These are phyloP conservation scores for Agrenia bidenticulata DNA, from an alignment of 2,888 invertebrate genomes.

Conservation along the genomic window DNA sequence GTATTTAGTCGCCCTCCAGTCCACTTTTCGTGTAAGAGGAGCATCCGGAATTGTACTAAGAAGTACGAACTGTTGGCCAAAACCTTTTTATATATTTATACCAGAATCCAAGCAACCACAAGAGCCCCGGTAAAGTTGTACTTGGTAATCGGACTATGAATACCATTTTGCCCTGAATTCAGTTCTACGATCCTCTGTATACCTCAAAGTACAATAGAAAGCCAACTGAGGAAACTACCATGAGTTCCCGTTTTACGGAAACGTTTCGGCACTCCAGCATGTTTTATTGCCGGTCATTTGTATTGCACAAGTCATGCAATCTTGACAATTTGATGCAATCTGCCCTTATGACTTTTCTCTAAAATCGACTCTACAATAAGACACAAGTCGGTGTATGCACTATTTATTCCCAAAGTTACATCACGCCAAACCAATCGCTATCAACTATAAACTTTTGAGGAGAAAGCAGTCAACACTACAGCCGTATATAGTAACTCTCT, in stretches of 20 bases:
- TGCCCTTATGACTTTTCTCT: constrained; percentile 24
- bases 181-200: too few relatives aligned
- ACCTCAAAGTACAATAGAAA: background rate
- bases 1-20: constrained; percentile 17
- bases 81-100: background rate
- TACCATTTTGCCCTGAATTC: too few relatives aligned
- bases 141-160: too few relatives aligned
- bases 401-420: too few relatives aligned
- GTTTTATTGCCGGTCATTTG: constrained; percentile 51
- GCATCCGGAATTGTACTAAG: constrained; percentile 16
- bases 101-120: too few relatives aligned
- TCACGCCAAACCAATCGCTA: too few relatives aligned
- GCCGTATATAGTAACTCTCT: background rate
- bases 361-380: too few relatives aligned
- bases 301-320: constrained; percentile 47
- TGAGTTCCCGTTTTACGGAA: constrained; percentile 35
- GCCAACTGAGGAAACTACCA: background rate
- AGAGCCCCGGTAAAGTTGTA: too few relatives aligned
- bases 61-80: background rate
- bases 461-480: too few relatives aligned
- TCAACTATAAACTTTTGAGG: too few relatives aligned
- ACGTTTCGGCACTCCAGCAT: constrained; percentile 48
- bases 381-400: too few relatives aligned
- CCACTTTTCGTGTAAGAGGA: constrained; percentile 17
- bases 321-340: constrained; percentile 42